Base-by-base conservation (phyloP, 2,888 invertebrate genomes). In the Abrostola tripartita region DNA sequence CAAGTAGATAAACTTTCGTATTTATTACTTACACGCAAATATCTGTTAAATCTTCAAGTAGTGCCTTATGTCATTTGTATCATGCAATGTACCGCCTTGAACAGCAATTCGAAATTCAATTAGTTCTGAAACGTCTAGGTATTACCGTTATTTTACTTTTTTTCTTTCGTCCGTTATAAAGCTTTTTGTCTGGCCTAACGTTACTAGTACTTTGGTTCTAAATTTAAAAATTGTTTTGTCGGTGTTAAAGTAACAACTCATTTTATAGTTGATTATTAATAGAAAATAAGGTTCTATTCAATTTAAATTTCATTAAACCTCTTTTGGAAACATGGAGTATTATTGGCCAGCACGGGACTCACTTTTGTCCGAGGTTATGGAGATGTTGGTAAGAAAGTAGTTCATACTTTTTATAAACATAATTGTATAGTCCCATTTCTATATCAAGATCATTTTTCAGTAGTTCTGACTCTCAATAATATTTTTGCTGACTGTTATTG, bases 41-140 rank as follows among this genome's bases (percentile, higher is more conserved):
- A 70, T 11, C 54, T 24, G 24, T 47, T 14, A 14, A 40, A 50
- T 54, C 59, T 75, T 67, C 61, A 52, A 40, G 38, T 35, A 59
- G 14, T 41, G 12, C 58, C 54, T 71, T 75, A 78, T 67, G 52
- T 75, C 76, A 72, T 61, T 49, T 41, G 37, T 51, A 51, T 54
- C 77, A 72, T 72, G 69, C 78, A 50, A 76, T 56, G 24, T 52
- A 52, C 50, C 42, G 63, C 61, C 35, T 60, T 61, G 51, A 68
- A 55, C 60, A 60, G 52, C 69, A 68, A 75, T 72, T 44, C 64
- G 50, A 71, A 68, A 70, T 47, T 68, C 65, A 64, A 78, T 78
- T 62, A 69, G 51, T 58, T 51, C 52, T 41, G 52, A 55, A 52
- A 61, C 60, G 38, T 61, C 75, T 37, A 59, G 53, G 38, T 67